Base-by-base conservation (phyloP, 2,797 vertebrate genomes). In the Nyctalus aviator region DNA sequence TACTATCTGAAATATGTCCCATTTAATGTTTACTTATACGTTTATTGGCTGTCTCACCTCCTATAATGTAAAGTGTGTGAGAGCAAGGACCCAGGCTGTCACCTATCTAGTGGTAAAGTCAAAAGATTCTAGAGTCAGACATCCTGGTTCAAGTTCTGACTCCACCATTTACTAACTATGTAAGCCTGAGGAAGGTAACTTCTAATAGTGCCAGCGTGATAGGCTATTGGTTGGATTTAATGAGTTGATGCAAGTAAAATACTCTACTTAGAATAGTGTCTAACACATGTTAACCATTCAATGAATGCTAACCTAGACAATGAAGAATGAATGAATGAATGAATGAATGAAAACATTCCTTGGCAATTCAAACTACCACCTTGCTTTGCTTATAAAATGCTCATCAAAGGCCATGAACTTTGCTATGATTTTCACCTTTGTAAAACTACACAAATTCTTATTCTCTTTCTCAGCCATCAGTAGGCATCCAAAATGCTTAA, bases 201-300 rank as follows among this genome's bases (percentile, higher is more conserved):
- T 95, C 71, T 77, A 72, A 55, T 17, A 76, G 13, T 64, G 41
- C 32, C 78, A 91, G 21, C 53, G 72, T 90, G 93, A 81, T 50
- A 88, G 37, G 41, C 71, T 75, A 69, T 77, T 81, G 23, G 21
- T 50, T 93, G 32, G 13, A 93, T 91, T 94, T 90, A 95, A 78
- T 94, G 21, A 82, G n/a, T 73, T 66, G 44, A 87, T 78, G 3
- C n/a, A 69, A 90, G 37, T 18, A 72, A 90, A 93, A 18, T 79
- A 4, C 73, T 91, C 15, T 79, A 5, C 69, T 91, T 93, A 72
- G 50, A 95, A 95, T 90, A 66, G 12, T 95, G 41, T 50, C 73
- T 93, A 37, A 66, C 44, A 77, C 25, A 73, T 78, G 35, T 30
- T 82, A 87, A 79, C 69, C 27, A 62, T 35, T 83, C 35, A 59